Percentiles rank a stretch among this genome's conserved stretches.
These are phyloP conservation scores for Drosophila ogumai DNA, from an alignment of 1,140 invertebrate species.

Conservation along the genomic window DNA sequence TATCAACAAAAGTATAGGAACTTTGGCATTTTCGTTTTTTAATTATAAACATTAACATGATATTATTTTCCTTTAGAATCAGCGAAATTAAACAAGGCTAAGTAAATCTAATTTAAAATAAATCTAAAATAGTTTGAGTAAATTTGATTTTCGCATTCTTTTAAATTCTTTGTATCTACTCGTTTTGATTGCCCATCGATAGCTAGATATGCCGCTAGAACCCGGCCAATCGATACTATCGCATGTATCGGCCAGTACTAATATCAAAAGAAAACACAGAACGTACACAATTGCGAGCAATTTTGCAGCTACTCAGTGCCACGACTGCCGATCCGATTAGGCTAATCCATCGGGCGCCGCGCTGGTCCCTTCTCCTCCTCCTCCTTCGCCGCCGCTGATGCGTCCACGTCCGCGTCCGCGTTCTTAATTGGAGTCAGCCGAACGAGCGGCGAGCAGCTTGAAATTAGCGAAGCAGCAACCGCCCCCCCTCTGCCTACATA, in stretches of 20 bases:
- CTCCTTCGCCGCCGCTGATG: not conserved
- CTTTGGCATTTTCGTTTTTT: not conserved
- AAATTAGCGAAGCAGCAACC: not conserved
- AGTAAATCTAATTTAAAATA: not conserved
- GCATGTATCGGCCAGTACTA: not conserved
- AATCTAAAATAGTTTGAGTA: not conserved
- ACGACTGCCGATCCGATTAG: conserved; percentile 38
- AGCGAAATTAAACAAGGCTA: too few species aligned
- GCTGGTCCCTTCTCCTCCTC: conserved; percentile 5
- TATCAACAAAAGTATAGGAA: too few species aligned
- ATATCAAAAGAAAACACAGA: conserved; percentile 33
- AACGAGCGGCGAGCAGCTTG: conserved; percentile 14
- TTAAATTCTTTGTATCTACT: not conserved
- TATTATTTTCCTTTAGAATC: too few species aligned
- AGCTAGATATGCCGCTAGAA: conserved; percentile 15
- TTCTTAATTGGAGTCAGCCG: conserved; percentile 13
- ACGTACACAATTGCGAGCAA: conserved; percentile 39
- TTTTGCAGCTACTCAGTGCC: conserved; percentile 33
- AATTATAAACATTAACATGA: too few species aligned
- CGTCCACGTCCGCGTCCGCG: not conserved
- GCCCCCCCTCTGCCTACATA: not conserved
- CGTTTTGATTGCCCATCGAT: not conserved
- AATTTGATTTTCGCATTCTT: not conserved
- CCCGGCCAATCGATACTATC: conserved; percentile 18
- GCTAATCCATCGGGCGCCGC: conserved; percentile 2